A percentile compares a stretch with the other conserved stretches of the same genome.
These are phyloP conservation scores for Branchellion lobata DNA, from an alignment of 2,888 invertebrate species.

Conservation along the genomic window DNA sequence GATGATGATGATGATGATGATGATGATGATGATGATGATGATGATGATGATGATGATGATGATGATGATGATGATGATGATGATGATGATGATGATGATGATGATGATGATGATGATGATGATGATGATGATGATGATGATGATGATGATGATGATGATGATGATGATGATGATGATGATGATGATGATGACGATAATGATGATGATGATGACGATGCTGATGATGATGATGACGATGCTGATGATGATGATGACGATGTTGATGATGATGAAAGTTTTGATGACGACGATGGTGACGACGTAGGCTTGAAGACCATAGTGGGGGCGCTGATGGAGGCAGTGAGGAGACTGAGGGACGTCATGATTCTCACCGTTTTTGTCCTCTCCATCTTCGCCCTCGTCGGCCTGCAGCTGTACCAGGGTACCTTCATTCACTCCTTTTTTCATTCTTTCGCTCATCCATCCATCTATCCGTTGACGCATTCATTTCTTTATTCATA, in stretches of 20 bases:
- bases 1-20: background rate
- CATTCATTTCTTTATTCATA: too few relatives aligned
- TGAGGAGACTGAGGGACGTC: slow-evolving; percentile 97
- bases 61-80: background rate
- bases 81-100: background rate
- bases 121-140: background rate
- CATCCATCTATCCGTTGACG: too few relatives aligned
- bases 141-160: background rate
- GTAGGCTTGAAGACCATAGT: slow-evolving; percentile 97
- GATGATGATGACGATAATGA: background rate
- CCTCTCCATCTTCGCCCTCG: slow-evolving; percentile 93
- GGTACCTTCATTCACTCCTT: slow-evolving; percentile 66
- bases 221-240: background rate
- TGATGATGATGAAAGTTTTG: background rate
- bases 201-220: background rate
- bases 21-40: slow-evolving; percentile 4
- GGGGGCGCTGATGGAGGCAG: slow-evolving; percentile 98
- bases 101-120: background rate
- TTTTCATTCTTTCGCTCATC: too few relatives aligned
- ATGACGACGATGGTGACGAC: background rate
- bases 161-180: slow-evolving; percentile 1
- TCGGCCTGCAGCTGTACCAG: slow-evolving; percentile 98
- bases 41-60: background rate
- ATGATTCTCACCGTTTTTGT: slow-evolving; percentile 99
- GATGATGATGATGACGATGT: background rate